Base-by-base conservation (phyloP, 2,113 vertebrate genomes). In the Odobenus rosmarus region DNA sequence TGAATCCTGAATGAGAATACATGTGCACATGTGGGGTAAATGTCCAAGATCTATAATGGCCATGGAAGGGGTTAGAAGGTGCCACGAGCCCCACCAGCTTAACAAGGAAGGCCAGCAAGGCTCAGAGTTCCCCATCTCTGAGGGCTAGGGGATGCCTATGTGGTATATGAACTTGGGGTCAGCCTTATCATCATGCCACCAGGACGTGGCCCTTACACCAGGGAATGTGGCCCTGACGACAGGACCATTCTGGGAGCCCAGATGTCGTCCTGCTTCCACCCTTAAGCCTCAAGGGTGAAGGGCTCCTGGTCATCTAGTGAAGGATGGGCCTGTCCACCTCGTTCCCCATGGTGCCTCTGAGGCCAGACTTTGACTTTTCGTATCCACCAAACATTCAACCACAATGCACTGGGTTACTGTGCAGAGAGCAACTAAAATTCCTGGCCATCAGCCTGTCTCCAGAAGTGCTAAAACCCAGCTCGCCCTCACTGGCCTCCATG, bases 291-390 rank as follows among this genome's bases (percentile, higher is more conserved):
- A 26, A 64, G 33, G 46, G 31, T 55, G 9, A 19, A 28, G n/a
- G 13, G 5, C 42, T 81, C 49, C 59, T 61, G 49, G 23, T 76
- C 51, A 16, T 31, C 36, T 9, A 12, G 16, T 31, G 12, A 42
- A 84, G 59, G n/a, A 1, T 8, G 24, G 14, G 11, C 1, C 49
- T 11, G 7, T 18, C 12, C 12, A 1, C 64, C 69, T 9, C 12
- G 2, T 21, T 80, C 26, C 42, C 13, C 2, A 3, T 0, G 2
- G 16, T 0, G 7, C 64, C 46, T 74, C 26, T 6, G 24, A 53
- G 14, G 12, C 42, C 36, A 51, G 26, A 46, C 42, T 53, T 16
- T 2, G 15, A 15, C 53, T 42, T 67, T 61, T 62, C 4, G 5
- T 4, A 36, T 3, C 39, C 31, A 6, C 3, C 14, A 1, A 72